Conservation (phyloP, 2,113 vertebrate species). For the Calypte anna region DNA sequence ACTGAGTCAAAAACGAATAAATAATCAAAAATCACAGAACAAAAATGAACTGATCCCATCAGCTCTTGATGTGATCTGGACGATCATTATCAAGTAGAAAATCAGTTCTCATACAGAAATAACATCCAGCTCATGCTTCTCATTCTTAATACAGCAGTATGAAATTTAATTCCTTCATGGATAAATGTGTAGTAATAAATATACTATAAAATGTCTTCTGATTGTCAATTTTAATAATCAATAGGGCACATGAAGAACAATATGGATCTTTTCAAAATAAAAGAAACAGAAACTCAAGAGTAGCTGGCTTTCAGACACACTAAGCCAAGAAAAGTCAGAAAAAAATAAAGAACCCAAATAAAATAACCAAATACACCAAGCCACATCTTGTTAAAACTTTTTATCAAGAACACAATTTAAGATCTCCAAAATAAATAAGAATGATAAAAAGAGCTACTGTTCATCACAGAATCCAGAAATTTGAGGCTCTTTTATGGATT, state of each 20-base stretch:
- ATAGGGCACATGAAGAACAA: background rate
- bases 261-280: background rate
- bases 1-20: background rate
- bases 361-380: background rate
- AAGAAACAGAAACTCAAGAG: background rate
- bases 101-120: background rate
- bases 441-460: background rate
- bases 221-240: background rate
- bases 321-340: background rate
- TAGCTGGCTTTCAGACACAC: background rate
- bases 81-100: background rate
- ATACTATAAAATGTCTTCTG: background rate
- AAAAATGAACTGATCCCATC: background rate
- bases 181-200: background rate
- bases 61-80: background rate
- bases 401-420: background rate
- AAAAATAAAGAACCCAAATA: background rate
- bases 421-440: background rate
- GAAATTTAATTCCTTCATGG: background rate
- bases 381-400: background rate
- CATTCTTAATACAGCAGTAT: background rate
- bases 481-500: background rate
- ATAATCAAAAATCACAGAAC: background rate
- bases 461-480: background rate
- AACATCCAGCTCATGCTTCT: background rate